These are phyloP conservation scores for Clarias platycephalus DNA, from an alignment of 2,797 vertebrate genomes.

Conservation along the genomic window DNA sequence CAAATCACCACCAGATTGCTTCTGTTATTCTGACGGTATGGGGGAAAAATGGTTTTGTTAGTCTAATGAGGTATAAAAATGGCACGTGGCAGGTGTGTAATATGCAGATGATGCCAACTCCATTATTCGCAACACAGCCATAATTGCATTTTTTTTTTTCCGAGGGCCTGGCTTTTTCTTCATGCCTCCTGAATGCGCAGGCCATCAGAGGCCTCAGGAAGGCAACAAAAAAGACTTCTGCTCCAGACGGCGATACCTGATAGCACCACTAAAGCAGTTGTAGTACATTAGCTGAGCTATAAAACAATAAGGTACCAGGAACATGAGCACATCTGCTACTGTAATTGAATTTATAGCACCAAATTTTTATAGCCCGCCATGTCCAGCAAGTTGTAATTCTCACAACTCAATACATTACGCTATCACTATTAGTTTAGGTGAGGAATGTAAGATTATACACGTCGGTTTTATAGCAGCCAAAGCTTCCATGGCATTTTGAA, in stretches of 20 bases:
- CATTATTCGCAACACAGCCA: conserved; percentile 45
- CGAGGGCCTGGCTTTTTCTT: conserved; percentile 37
- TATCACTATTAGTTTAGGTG: conserved; percentile 45
- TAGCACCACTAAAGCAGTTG: conserved; percentile 44
- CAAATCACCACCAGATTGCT: conserved; percentile 57
- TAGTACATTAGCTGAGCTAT: conserved; percentile 48
- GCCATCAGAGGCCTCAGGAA: conserved; percentile 36
- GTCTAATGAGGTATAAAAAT: conserved; percentile 57
- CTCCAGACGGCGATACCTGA: conserved; percentile 46
- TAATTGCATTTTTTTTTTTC: conserved; percentile 56
- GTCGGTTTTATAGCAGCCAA: background rate
- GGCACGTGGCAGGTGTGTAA: conserved; percentile 57
- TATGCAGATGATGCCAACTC: conserved; percentile 53
- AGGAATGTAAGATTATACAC: conserved; percentile 35
- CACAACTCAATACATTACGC: conserved; percentile 42
- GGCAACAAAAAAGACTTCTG: conserved; percentile 33
- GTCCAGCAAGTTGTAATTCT: conserved; percentile 48
- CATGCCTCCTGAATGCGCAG: conserved; percentile 21
- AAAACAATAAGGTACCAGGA: conserved; percentile 49
- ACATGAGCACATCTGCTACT: conserved; percentile 39
- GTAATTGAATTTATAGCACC: conserved; percentile 46
- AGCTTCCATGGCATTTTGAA: conserved; percentile 18
- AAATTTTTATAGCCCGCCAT: conserved; percentile 44
- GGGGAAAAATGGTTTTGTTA: conserved; percentile 50
- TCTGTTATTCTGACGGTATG: conserved; percentile 48